Conservation (phyloP, 2,797 vertebrate genomes). For the Sebastes oblongus region DNA sequence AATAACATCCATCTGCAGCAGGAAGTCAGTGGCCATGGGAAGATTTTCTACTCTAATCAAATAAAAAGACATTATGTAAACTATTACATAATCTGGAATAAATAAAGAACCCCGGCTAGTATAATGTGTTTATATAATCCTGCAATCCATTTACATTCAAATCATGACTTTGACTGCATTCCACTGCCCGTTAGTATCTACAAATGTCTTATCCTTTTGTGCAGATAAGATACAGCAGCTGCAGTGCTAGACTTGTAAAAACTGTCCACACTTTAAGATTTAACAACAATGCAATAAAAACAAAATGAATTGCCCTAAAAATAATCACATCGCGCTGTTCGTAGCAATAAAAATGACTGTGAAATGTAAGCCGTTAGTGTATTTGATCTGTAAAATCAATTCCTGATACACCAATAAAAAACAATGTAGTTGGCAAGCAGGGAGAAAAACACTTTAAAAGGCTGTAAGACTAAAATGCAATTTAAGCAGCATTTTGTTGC, state of each 20-base stretch:
- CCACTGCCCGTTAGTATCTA: neutral
- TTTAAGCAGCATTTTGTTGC: neutral
- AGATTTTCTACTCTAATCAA: conserved; percentile 36
- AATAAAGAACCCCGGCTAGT: conserved; percentile 21
- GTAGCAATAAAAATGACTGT: neutral
- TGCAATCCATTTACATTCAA: conserved; percentile 34
- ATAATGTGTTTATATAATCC: conserved; percentile 53
- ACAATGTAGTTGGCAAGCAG: neutral
- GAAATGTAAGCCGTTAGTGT: neutral
- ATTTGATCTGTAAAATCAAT: neutral
- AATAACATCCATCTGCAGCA: conserved; percentile 1
- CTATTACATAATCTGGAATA: conserved; percentile 49
- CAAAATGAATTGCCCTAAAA: neutral
- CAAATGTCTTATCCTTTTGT: conserved; percentile 14
- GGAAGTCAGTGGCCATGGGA: conserved; percentile 23
- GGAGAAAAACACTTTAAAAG: neutral
- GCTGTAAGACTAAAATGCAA: neutral
- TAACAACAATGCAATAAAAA: neutral
- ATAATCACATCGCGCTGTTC: neutral
- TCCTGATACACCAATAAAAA: neutral
- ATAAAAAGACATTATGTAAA: conserved; percentile 48
- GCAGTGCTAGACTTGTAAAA: neutral
- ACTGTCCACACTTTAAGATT: neutral
- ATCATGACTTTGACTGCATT: conserved; percentile 2
- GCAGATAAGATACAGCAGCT: conserved; percentile 4